Evolutionary conservation across 2,888 invertebrate genomes (phyloP), one percentile per base, ranked within the genome.

Genomic region (Clistopyga incitator): DNA sequence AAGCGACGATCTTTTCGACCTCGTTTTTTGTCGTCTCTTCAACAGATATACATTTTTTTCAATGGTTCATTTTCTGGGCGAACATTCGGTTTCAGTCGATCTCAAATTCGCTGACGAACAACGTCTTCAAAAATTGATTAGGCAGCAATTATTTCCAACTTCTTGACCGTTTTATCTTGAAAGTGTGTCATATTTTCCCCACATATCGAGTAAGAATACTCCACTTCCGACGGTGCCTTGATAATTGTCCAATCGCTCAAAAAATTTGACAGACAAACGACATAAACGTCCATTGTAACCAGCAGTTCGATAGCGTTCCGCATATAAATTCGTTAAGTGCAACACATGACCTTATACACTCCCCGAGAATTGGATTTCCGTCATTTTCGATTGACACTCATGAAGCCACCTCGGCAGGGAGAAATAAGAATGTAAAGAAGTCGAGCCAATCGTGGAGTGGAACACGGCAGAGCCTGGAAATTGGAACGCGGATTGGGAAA

Each of bases 281-380:
- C 47, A n/a, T n/a, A 6, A 50, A 50, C 15, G 15, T 45, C 45
- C 2, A 15, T 15, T 13, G 45, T 45, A 45, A 45, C 45, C 15
- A 45, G 3, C 18, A 18, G 18, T 50, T n/a, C 18, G 47, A n/a
- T 13, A 15, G 6, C n/a, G 4, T 15, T 15, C 3, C 13, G 15
- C 15, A 18, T 50, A 50, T 50, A 50, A 50, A n/a, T 50, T 50
- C 52, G 11, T 0, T 1, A 54, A 23, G 8, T 23, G 6, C 23
- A 1, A 54, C 52, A 23, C 11, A 8, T 1, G 10, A 23, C 13
- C 1, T 54, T 54, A 54, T 11, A 1, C 23, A 23, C 52, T 0
- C 10, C 52, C 29, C 18, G 65, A 56, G 56, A 77, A 59, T 38
- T 59, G 47, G 34, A 59, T 29, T 59, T 34, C 59, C 59, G 13